Percentiles rank a stretch among this genome's conserved stretches.
phyloP scores from a whole-genome alignment of 2,113 vertebrate genomes.

The Cyanoderma ruficeps region DNA sequence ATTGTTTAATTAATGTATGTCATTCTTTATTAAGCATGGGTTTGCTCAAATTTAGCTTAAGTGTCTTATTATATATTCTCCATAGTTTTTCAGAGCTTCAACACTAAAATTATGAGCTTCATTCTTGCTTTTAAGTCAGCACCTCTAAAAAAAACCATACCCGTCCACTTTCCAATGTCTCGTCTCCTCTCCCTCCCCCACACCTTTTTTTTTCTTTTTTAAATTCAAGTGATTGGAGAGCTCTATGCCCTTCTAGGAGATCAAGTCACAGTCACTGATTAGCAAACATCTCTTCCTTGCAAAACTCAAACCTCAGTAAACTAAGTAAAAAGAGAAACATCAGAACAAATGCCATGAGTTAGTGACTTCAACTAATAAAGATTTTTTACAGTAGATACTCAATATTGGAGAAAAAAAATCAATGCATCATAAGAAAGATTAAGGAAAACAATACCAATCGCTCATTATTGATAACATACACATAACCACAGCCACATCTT shows the following conservation, averaged over 20 bases:
- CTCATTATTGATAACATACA: not conserved
- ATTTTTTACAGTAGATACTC: not conserved
- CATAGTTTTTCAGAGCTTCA: not conserved
- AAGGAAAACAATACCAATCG: not conserved
- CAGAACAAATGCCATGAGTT: not conserved
- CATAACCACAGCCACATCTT: not conserved
- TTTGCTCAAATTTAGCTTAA: not conserved
- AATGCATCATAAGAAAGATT: not conserved
- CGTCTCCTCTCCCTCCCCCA: not conserved
- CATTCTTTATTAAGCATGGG: not conserved
- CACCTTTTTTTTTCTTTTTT: rapidly evolving
- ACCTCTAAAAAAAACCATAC: not conserved
- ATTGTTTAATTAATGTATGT: not conserved
- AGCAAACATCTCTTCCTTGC: not conserved
- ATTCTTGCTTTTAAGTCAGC: not conserved
- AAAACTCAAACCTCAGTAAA: not conserved
- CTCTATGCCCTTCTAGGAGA: not conserved
- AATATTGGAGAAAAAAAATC: not conserved
- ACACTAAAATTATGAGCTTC: not conserved
- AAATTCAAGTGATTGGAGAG: not conserved
- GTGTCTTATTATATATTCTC: not conserved
- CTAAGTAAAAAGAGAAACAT: not conserved
- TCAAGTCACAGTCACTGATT: not conserved
- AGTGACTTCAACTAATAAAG: not conserved
- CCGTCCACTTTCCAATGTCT: not conserved